phyloP scores from a whole-genome alignment of 92 coral and sea anemone species.

The Parazoanthus darwini region DNA sequence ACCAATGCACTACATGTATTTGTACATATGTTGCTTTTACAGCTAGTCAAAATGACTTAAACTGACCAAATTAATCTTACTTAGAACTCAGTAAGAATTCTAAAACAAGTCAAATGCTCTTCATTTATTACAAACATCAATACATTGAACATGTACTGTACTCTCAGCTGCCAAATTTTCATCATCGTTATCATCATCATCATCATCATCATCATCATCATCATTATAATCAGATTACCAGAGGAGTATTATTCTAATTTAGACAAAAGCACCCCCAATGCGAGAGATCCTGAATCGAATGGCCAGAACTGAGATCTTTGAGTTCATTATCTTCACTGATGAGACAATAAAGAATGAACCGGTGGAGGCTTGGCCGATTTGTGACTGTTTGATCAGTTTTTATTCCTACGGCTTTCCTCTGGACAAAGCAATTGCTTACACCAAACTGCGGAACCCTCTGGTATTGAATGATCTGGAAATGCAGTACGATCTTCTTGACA shows the following conservation, averaged over 20 bases:
- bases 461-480: slow-evolving; percentile 90
- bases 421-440: slow-evolving; percentile 87
- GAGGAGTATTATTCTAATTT: neutral
- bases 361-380: slow-evolving; percentile 90
- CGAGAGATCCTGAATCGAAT: slow-evolving; percentile 87
- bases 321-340: slow-evolving; percentile 87
- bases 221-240: too few species aligned
- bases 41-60: too few species aligned
- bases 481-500: slow-evolving; percentile 86
- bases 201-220: too few species aligned
- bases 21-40: too few species aligned
- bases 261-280: slow-evolving; percentile 98
- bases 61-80: too few species aligned
- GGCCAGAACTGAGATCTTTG: slow-evolving; percentile 82
- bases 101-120: too few species aligned
- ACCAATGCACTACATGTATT: too few species aligned
- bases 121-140: too few species aligned
- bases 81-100: too few species aligned
- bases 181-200: too few species aligned
- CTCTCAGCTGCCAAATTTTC: too few species aligned
- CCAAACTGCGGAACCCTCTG: slow-evolving; percentile 84
- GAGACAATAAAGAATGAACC: slow-evolving; percentile 76
- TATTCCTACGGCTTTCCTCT: slow-evolving; percentile 96
- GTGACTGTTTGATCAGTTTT: slow-evolving; percentile 90
- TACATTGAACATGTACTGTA: too few species aligned